Percentiles rank a stretch among this genome's conserved stretches.
These are phyloP conservation scores for Gallinago nigripennis DNA, from an alignment of 2,797 vertebrate genomes.

Conservation along the genomic window DNA sequence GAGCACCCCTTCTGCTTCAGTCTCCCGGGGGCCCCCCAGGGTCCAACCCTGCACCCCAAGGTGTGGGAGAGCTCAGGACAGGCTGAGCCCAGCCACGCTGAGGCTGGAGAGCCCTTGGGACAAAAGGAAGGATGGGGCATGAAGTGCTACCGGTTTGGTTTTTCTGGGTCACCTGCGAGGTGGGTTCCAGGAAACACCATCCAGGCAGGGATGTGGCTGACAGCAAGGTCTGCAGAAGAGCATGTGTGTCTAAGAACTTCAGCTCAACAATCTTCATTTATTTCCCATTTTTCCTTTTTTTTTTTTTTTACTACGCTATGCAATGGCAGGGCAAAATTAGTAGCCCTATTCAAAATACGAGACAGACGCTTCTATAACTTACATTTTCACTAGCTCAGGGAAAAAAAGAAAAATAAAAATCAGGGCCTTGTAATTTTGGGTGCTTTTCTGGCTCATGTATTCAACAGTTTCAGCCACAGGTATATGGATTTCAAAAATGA, in stretches of 20 bases:
- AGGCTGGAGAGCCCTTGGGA: not conserved
- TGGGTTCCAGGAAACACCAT: not conserved
- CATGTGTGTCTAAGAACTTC: not conserved
- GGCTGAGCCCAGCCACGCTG: not conserved
- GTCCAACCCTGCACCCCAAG: not conserved
- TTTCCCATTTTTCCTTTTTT: not conserved
- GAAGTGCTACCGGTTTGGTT: not conserved
- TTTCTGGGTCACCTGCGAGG: not conserved
- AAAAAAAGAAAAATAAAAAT: not conserved
- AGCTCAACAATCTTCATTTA: not conserved
- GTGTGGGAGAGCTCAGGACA: not conserved
- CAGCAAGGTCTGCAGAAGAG: not conserved
- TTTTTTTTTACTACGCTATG: not conserved
- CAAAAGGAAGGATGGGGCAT: not conserved
- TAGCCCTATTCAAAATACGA: not conserved
- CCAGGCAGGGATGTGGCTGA: not conserved
- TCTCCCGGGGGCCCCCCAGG: not conserved
- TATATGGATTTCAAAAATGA: not conserved
- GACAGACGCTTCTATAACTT: not conserved
- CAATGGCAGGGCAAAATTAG: not conserved
- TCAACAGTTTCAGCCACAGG: not conserved
- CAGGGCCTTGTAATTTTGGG: not conserved
- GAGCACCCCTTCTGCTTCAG: not conserved
- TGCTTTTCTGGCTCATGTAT: not conserved
- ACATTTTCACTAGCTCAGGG: not conserved